Evolutionary conservation across 53 echinoderm and acorn worm genomes (phyloP), one percentile per base, ranked within the genome.

Genomic region (Mesocentrotus franciscanus): DNA sequence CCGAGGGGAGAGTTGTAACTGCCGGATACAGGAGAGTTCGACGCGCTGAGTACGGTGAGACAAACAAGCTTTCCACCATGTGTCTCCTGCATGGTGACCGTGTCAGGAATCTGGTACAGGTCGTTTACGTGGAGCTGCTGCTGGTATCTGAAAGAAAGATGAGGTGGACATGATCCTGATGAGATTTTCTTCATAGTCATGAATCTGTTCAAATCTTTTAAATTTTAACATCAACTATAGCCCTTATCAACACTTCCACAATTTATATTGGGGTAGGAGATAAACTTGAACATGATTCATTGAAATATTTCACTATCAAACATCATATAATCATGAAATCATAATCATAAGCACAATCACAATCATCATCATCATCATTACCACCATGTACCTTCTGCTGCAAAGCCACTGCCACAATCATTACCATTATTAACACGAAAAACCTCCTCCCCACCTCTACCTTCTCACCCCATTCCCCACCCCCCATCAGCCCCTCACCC

Each of bases 21-120:
- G 1, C 96, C 95, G 24, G 97, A 93, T 49, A 92, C 97, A 0
- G 98, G 98, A 0, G 98, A 97, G 81, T 87, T 97, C 8, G 97
- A 95, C 72, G 96, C 83, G 68, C 97, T 97, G 66, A 96, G 95
- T 1, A 95, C 96, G 36, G 98, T 99, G 57, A 99, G 91, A 29
- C 97, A 95, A 10, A 99, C 97, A 15, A 97, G 90, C 92, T 98
- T 98, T 4, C 98, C 98, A 17, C 96, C 60, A 26, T 94, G 78
- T 26, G 96, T 92, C 24, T 99, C 99, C 55, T 96, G 93, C 56
- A 99, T 92, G 17, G 96, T 97, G 20, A 99, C 96, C 0, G 98
- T 98, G 74, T 99, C 99, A 33, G 98, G 96, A 16, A 99, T 99
- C 60, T 97, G 99, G 60, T 98, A 99, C 15, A 99, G 90, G 93